Conservation (phyloP, 1,140 invertebrate genomes). For the Zaprionus tsacasi region DNA sequence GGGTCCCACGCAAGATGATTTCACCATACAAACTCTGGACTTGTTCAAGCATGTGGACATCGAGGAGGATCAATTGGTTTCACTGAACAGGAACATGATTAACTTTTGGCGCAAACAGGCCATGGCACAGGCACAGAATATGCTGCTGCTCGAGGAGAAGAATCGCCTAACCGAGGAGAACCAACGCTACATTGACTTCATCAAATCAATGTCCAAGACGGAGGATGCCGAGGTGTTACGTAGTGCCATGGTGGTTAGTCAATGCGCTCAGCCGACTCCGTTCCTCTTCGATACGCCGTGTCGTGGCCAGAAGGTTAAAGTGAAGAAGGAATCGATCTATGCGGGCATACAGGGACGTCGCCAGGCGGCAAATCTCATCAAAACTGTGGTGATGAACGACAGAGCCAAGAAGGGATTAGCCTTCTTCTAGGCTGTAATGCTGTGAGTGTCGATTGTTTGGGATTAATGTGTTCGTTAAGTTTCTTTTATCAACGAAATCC, state of each 20-base stretch:
- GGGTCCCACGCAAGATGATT: constrained; percentile 25
- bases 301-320: constrained; percentile 30
- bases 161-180: constrained; percentile 64
- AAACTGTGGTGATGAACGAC: not conserved
- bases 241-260: constrained; percentile 43
- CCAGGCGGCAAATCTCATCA: constrained; percentile 13
- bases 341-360: constrained; percentile 32
- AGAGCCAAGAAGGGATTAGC: not conserved
- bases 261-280: constrained; percentile 36
- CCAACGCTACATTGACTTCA: constrained; percentile 67
- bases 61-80: constrained; percentile 57
- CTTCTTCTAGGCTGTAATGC: not conserved
- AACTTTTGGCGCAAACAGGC: constrained; percentile 78
- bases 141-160: constrained; percentile 69
- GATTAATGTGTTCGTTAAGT: not conserved
- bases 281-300: constrained; percentile 56
- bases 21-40: constrained; percentile 59
- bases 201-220: constrained; percentile 74
- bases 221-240: constrained; percentile 67
- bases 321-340: constrained; percentile 30
- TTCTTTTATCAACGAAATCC: not conserved
- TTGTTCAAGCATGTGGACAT: constrained; percentile 68
- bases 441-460: not conserved
- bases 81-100: constrained; percentile 48
- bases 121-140: constrained; percentile 67